Evolutionary conservation across 2,797 vertebrate genomes (phyloP).

Genomic region (Pachyuromys duprasi): DNA sequence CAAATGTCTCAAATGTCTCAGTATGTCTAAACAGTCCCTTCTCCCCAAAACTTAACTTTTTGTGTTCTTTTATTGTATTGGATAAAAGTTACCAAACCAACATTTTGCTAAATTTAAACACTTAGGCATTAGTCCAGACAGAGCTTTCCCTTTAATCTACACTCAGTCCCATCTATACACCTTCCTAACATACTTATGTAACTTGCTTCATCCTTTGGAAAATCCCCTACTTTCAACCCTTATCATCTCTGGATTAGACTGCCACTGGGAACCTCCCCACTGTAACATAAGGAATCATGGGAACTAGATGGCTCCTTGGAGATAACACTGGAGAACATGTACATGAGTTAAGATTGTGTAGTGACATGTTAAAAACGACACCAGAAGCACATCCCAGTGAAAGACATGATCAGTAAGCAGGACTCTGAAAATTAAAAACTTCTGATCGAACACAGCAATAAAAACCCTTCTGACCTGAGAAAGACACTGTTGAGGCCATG

Average conservation of each 20-base stretch:
- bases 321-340: background rate
- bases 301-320: slow-evolving; percentile 1
- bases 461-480: background rate
- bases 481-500: background rate
- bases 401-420: slow-evolving; percentile 1
- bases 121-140: background rate
- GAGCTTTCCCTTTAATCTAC: background rate
- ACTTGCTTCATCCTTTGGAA: slow-evolving; percentile 36
- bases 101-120: background rate
- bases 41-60: background rate
- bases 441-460: background rate
- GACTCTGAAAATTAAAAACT: slow-evolving; percentile 31
- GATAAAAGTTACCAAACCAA: background rate
- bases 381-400: background rate
- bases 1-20: background rate
- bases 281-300: background rate
- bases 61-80: background rate
- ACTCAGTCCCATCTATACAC: background rate
- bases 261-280: background rate
- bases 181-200: background rate
- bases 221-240: background rate
- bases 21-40: background rate
- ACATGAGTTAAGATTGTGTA: background rate
- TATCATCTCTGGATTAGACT: background rate
- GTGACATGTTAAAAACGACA: slow-evolving; percentile 42